These are phyloP conservation scores for Lota lota DNA, from an alignment of 2,113 vertebrate genomes.

Conservation along the genomic window DNA sequence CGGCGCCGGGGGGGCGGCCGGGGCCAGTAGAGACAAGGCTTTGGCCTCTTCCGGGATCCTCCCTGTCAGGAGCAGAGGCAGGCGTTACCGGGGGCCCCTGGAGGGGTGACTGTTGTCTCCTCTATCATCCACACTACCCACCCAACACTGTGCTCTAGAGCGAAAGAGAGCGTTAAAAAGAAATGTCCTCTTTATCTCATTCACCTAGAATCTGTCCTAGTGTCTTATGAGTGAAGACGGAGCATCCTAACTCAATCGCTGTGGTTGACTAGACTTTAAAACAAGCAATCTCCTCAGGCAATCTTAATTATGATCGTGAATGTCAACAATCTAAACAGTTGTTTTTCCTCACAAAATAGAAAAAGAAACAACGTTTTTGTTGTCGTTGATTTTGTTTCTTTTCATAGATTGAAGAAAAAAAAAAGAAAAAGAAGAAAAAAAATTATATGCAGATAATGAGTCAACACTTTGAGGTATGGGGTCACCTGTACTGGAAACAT, in stretches of 20 bases:
- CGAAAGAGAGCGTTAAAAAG: conserved; percentile 56
- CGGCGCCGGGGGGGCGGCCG: conserved; percentile 81
- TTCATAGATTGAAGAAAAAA: conserved; percentile 50
- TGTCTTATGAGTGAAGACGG: conserved; percentile 43
- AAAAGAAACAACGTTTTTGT: conserved; percentile 29
- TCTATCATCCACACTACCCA: too few species aligned
- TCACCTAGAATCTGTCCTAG: conserved; percentile 38
- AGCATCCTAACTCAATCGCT: conserved; percentile 50
- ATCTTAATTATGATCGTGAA: conserved; percentile 38
- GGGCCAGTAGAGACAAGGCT: conserved; percentile 92
- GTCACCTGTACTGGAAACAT: conserved; percentile 99
- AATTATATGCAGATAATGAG: conserved; percentile 93
- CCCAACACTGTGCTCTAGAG: conserved; percentile 65
- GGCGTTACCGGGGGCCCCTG: conserved; percentile 66
- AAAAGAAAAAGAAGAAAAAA: conserved; percentile 79
- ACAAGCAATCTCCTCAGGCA: conserved; percentile 32
- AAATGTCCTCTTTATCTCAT: conserved; percentile 63
- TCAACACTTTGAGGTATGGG: conserved; percentile 98
- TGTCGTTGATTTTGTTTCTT: conserved; percentile 48
- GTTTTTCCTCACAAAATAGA: conserved; percentile 34
- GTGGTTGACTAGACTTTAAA: conserved; percentile 18
- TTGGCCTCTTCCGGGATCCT: conserved; percentile 98
- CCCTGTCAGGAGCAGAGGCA: conserved; percentile 85
- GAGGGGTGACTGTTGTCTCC: too few species aligned
- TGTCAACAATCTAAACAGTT: conserved; percentile 37